phyloP scores from a whole-genome alignment of 2,113 vertebrate species.

The Cercocebus atys region DNA sequence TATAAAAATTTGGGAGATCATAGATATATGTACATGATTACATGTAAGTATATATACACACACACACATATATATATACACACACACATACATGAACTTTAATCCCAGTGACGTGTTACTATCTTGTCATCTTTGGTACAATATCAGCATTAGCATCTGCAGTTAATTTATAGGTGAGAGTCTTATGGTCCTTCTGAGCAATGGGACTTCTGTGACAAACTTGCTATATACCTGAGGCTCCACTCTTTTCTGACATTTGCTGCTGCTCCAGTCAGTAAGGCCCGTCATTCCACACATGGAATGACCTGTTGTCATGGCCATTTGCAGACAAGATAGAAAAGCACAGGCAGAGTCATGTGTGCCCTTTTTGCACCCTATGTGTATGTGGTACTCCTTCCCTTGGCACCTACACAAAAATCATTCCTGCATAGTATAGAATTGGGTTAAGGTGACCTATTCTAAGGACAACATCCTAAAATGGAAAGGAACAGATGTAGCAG shows the following conservation, averaged over 20 bases:
- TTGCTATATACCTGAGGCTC: neutral
- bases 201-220: neutral
- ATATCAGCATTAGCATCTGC: neutral
- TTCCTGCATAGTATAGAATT: neutral
- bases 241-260: neutral
- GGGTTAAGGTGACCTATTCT: neutral
- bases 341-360: neutral
- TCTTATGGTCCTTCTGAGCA: neutral
- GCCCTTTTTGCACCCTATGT: neutral
- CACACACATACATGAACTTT: neutral
- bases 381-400: neutral
- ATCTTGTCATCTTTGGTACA: neutral
- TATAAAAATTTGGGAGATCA: neutral
- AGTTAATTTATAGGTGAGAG: neutral
- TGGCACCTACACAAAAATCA: neutral
- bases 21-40: neutral
- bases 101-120: neutral
- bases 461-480: conserved; percentile 22
- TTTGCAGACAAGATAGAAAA: neutral
- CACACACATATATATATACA: too few species aligned
- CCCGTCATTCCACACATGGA: fast-evolving
- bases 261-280: neutral
- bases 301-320: neutral
- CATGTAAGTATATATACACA: neutral
- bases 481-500: conserved; percentile 49